These are phyloP conservation scores for Columba janthina DNA, from an alignment of 2,113 vertebrate genomes.

Conservation along the genomic window DNA sequence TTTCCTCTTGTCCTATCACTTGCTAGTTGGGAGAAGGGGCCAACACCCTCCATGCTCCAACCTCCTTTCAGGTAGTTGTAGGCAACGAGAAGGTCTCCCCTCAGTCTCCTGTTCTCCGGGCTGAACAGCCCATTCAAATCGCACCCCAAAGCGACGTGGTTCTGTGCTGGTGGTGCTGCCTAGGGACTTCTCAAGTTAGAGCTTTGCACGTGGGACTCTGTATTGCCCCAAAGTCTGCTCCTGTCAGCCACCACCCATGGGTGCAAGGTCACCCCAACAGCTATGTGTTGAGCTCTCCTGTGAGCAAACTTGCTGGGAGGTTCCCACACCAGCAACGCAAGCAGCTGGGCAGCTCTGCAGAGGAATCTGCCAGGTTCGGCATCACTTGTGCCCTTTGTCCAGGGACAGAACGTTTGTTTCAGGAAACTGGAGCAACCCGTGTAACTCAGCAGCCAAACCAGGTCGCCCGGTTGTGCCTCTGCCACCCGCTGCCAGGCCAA, in stretches of 20 bases:
- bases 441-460: neutral
- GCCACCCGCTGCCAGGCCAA: neutral
- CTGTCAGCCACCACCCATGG: neutral
- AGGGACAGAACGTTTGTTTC: neutral
- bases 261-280: neutral
- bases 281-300: neutral
- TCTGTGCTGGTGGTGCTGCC: neutral
- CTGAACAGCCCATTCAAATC: neutral
- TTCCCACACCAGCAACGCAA: neutral
- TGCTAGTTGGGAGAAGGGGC: too few relatives aligned
- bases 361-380: neutral
- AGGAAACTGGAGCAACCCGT: neutral
- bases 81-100: too few relatives aligned
- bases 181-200: neutral
- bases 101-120: neutral
- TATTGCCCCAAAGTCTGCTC: neutral
- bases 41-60: too few relatives aligned
- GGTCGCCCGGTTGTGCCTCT: neutral
- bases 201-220: neutral
- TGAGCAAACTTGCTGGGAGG: neutral
- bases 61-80: too few relatives aligned
- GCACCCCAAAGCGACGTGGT: rapidly evolving
- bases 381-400: neutral
- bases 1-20: too few relatives aligned
- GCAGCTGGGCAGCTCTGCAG: neutral